phyloP scores from a whole-genome alignment of 2,888 invertebrate species.

The Hypercompe scribonia region DNA sequence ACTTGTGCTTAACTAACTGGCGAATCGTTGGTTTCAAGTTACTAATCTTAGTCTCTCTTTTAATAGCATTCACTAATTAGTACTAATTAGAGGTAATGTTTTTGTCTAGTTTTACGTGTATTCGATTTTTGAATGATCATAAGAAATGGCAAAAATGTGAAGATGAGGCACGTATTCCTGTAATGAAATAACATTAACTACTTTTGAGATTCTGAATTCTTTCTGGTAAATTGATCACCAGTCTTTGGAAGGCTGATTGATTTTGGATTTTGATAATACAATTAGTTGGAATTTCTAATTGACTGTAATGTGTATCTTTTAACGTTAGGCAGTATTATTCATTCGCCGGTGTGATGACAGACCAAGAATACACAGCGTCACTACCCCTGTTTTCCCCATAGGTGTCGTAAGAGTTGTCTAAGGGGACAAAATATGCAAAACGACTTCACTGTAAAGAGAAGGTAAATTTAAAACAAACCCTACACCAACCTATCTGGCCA shows the following conservation, averaged over 20 bases:
- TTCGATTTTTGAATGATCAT: neutral
- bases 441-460: too few species aligned
- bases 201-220: neutral
- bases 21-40: neutral
- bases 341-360: too few species aligned
- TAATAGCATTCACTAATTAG: conserved; percentile 1
- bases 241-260: neutral
- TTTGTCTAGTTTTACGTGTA: neutral
- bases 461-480: too few species aligned
- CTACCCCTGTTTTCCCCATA: too few species aligned
- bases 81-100: neutral
- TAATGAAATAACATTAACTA: too few species aligned
- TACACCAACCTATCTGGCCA: too few species aligned
- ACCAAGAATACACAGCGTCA: too few species aligned
- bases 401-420: too few species aligned
- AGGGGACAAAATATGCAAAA: too few species aligned
- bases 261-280: neutral
- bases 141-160: too few species aligned
- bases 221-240: neutral
- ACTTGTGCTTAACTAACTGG: conserved; percentile 7
- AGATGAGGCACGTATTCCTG: too few species aligned
- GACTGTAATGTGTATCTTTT: too few species aligned
- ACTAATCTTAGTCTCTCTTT: conserved; percentile 6
- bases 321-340: neutral
- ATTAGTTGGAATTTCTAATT: neutral